Evolutionary conservation across 2,113 vertebrate species (phyloP).

Genomic region (Smithornis capensis): DNA sequence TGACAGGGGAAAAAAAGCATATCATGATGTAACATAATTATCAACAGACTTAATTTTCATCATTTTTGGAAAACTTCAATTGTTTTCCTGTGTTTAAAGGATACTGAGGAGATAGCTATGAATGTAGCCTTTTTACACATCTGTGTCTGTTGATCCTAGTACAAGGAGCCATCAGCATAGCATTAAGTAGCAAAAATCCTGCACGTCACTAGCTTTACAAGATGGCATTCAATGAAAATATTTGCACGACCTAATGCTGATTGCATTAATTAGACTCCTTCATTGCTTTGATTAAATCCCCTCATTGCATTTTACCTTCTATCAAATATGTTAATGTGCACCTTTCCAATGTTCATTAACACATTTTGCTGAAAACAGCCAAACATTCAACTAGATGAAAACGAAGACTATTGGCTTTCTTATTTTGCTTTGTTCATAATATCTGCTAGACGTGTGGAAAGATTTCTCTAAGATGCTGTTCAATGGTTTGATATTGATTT

Average conservation of each 20-base stretch:
- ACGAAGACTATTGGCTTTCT: conserved; percentile 45
- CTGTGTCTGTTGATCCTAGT: conserved; percentile 12
- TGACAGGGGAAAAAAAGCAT: not conserved
- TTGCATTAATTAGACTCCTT: conserved; percentile 79
- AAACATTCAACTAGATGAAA: conserved; percentile 59
- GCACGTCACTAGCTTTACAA: conserved; percentile 78
- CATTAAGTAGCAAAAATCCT: conserved; percentile 44
- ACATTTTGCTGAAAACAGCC: conserved; percentile 67
- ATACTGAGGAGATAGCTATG: not conserved
- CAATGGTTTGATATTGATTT: conserved; percentile 43
- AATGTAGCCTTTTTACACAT: not conserved
- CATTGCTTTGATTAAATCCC: conserved; percentile 79
- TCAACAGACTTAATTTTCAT: not conserved
- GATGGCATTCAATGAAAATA: conserved; percentile 84
- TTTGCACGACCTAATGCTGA: conserved; percentile 82
- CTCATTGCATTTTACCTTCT: conserved; percentile 76
- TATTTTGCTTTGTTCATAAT: conserved; percentile 63
- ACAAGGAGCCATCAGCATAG: not conserved
- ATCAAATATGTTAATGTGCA: conserved; percentile 75
- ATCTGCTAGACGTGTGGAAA: conserved; percentile 29
- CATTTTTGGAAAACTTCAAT: not conserved
- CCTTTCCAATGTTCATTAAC: conserved; percentile 72
- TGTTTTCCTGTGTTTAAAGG: not conserved
- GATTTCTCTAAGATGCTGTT: conserved; percentile 4
- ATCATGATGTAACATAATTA: not conserved